phyloP scores from a whole-genome alignment of 2,797 vertebrate species.

The Enteromius anoplus region DNA sequence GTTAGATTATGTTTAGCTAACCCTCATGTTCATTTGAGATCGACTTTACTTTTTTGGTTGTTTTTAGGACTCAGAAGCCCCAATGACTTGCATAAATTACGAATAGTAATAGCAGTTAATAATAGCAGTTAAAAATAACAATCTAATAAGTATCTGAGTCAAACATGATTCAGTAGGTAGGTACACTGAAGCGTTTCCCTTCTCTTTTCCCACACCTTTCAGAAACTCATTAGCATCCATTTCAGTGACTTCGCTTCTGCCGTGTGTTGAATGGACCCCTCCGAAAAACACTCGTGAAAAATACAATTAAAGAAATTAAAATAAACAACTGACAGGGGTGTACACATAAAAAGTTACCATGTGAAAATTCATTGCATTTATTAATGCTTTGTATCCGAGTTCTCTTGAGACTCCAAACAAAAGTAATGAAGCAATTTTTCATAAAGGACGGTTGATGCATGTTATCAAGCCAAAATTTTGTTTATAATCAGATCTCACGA shows the following conservation, averaged over 20 bases:
- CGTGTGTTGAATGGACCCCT: neutral
- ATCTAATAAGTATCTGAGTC: neutral
- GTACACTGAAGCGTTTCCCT: neutral
- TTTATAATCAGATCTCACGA: conserved; percentile 13
- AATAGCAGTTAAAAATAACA: neutral
- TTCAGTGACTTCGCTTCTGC: neutral
- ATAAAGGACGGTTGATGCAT: conserved; percentile 21
- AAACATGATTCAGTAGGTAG: neutral
- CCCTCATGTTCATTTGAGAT: neutral
- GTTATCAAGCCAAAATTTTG: conserved; percentile 22
- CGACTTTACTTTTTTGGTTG: neutral
- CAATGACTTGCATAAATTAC: neutral
- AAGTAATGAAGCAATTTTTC: conserved; percentile 42
- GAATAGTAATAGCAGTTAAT: neutral
- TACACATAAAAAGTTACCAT: neutral
- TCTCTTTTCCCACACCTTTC: neutral
- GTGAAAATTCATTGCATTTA: conserved; percentile 23
- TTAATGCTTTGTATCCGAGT: neutral
- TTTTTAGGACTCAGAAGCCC: neutral
- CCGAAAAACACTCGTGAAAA: neutral
- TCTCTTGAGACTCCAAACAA: conserved; percentile 24
- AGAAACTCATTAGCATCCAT: neutral
- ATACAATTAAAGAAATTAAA: neutral
- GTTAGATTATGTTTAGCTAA: conserved; percentile 26
- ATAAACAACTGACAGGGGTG: neutral